Base-by-base conservation (phyloP, 1,140 invertebrate genomes). In the Drosophila nebulosa region DNA sequence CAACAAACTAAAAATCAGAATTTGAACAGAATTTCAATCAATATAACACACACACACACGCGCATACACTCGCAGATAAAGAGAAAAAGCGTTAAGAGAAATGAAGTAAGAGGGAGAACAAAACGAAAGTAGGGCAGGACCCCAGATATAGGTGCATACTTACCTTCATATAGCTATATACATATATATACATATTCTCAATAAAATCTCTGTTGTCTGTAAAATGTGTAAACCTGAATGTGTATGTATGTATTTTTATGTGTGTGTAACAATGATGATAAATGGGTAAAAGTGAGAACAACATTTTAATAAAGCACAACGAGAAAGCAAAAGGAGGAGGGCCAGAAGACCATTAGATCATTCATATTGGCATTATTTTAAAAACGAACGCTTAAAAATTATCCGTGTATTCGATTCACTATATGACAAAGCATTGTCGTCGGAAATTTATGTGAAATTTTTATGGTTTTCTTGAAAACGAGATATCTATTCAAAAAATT, bases 1-100 rank as follows among this genome's bases (percentile, higher is more conserved):
- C 64, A 73, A 73, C 57, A 70, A 70, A 67, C 18, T 21, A 26
- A 56, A 36, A 52, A n/a, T 9, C 27, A 35, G 21, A 51, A 42
- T 24, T 53, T 26, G 12, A 32, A 35, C 36, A 27, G 39, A 46
- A 57, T 53, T 71, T 24, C 27, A 42, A 46, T 46, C 39, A 46
- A 46, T 46, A 51, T 24, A 55, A 57, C 16, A 64, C 30, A 64
- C 39, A 55, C 46, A 72, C 51, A 70, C 22, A n/a, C 24, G 46
- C 22, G 58, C 18, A 26, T n/a, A 27, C 26, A 9, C 27, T 30
- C 27, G 18, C 35, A 61, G 52, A 62, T 59, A n/a, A 46, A 46
- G 9, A 10, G 16, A 42, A 18, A 3, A 21, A 21, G 18, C 14
- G 14, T 16, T 10, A 10, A 6, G 18, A 46, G 39, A 46, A 46